phyloP scores from a whole-genome alignment of 37 sponge, comb jelly and placozoan genomes.

The Oopsacas minuta region DNA sequence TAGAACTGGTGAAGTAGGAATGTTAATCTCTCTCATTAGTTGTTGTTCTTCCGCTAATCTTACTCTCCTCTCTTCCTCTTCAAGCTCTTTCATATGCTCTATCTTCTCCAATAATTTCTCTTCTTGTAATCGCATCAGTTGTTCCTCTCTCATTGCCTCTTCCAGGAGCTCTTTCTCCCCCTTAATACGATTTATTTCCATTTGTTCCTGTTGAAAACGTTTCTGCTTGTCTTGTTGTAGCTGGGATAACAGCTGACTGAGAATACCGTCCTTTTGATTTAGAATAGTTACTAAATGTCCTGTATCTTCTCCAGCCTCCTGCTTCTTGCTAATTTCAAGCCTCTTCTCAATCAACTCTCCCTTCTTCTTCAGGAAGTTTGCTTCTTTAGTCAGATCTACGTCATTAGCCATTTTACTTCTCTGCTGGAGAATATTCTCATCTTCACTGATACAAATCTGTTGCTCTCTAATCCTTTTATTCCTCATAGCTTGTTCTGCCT shows the following conservation, averaged over 20 bases:
- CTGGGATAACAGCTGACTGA: not conserved
- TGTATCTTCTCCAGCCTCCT: not conserved
- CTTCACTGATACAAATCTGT: not conserved
- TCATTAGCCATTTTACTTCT: not conserved
- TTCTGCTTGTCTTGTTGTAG: not conserved
- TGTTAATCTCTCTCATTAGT: not conserved
- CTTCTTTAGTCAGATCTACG: not conserved
- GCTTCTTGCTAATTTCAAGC: not conserved
- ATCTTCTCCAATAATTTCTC: not conserved
- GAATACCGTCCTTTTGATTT: not conserved
- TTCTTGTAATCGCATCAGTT: not conserved
- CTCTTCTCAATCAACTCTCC: conserved; percentile 18
- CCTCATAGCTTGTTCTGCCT: conserved; percentile 7
- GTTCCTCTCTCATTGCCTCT: not conserved
- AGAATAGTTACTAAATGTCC: not conserved
- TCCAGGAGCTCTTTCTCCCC: not conserved
- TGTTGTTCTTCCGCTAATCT: not conserved
- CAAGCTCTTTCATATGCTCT: not conserved
- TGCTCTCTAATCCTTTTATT: not conserved
- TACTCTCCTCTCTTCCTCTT: not conserved
- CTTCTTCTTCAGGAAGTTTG: not conserved
- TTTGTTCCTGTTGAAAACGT: not conserved
- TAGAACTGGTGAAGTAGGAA: not conserved
- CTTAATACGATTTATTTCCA: not conserved
- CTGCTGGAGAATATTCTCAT: not conserved